phyloP scores from a whole-genome alignment of 2,888 invertebrate genomes.

The Pandemis heparana region DNA sequence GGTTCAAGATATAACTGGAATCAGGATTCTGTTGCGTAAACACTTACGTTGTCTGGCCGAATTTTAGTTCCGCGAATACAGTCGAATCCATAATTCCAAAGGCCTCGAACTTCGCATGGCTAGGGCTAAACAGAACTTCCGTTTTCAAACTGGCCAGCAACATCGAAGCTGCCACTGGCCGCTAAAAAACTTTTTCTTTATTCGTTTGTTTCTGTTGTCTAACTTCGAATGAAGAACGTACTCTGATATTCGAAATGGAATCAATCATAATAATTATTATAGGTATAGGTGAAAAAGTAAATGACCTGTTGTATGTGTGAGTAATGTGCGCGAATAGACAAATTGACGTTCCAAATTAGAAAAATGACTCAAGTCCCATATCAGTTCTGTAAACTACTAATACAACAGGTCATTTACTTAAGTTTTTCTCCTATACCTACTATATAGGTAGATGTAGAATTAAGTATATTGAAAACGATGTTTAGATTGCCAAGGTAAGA shows the following conservation, averaged over 20 bases:
- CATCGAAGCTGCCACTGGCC: not conserved
- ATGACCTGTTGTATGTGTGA: no score
- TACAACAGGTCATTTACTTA: no score
- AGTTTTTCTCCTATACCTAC: no score
- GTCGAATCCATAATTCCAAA: not conserved
- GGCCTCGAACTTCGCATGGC: not conserved
- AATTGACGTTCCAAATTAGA: no score
- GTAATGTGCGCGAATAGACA: no score
- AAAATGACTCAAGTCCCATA: no score
- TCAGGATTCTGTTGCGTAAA: conserved; percentile 43
- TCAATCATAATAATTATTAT: no score
- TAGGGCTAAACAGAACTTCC: no score
- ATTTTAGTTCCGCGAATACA: conserved; percentile 34
- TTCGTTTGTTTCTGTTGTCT: not conserved
- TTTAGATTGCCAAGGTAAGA: not conserved
- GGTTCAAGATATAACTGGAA: conserved; percentile 42
- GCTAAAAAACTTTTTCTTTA: not conserved
- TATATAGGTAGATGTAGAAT: no score
- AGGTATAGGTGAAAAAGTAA: no score
- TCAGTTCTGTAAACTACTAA: no score
- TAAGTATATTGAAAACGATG: not conserved
- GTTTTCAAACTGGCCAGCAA: not conserved
- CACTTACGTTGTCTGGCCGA: conserved; percentile 20
- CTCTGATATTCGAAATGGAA: not conserved
- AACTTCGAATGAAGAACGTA: not conserved